phyloP scores from a whole-genome alignment of 2,113 vertebrate species.

The Plecotus auritus region DNA sequence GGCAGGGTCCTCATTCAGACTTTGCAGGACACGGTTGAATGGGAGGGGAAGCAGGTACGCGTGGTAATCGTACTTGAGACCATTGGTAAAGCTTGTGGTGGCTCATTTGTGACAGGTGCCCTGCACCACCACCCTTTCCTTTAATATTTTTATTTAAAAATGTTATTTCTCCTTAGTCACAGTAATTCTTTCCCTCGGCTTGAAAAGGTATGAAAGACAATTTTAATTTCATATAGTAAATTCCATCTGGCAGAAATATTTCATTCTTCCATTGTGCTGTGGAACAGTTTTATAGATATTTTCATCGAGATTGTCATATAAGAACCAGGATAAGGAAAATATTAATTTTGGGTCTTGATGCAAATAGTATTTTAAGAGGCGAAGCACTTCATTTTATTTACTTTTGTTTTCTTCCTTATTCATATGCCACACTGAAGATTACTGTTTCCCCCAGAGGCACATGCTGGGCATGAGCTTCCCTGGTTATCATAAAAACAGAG shows the following conservation, averaged over 20 bases:
- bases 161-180: background rate
- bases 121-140: background rate
- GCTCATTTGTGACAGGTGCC: background rate
- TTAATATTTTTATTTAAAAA: conserved; percentile 16
- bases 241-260: background rate
- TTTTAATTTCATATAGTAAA: background rate
- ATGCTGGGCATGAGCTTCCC: background rate
- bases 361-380: conserved; percentile 26
- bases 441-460: background rate
- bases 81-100: background rate
- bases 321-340: background rate
- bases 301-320: background rate
- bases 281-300: background rate
- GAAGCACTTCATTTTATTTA: background rate
- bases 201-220: conserved; percentile 17
- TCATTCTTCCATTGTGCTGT: background rate
- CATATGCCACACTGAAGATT: background rate
- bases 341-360: background rate
- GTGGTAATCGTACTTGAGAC: background rate
- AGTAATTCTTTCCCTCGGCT: background rate
- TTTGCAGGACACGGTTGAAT: background rate
- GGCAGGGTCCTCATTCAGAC: background rate
- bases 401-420: background rate
- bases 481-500: background rate
- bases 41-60: background rate